phyloP scores from a whole-genome alignment of 2,888 invertebrate genomes.

The Drosophila picticornis region DNA sequence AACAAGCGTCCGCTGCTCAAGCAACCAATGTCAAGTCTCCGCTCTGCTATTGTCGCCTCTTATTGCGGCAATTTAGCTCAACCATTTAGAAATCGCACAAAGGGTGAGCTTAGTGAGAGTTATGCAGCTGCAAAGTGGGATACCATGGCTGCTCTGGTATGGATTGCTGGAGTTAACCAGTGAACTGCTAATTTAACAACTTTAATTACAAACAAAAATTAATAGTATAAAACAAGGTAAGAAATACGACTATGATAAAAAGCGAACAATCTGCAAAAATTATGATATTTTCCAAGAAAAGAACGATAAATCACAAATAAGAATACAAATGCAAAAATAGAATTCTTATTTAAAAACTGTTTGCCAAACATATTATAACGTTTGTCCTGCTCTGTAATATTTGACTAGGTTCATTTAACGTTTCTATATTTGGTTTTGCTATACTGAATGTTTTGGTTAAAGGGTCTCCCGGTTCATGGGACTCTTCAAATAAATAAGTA shows the following conservation, averaged over 20 bases:
- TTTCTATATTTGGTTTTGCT: background rate
- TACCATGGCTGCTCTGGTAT: background rate
- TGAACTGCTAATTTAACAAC: background rate
- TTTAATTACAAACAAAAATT: background rate
- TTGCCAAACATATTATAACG: background rate
- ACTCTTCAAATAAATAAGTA: background rate
- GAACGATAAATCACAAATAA: background rate
- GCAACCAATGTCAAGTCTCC: conserved; percentile 7
- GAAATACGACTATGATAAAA: background rate
- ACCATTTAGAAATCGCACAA: conserved; percentile 52
- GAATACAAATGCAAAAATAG: fast-evolving
- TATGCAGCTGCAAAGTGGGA: conserved; percentile 21
- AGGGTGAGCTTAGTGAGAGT: background rate
- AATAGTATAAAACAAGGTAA: background rate
- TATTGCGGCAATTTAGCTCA: conserved; percentile 32
- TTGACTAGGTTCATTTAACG: background rate
- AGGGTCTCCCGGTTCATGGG: background rate
- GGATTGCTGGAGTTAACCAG: conserved; percentile 3
- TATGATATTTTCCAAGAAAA: background rate
- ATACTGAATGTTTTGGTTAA: background rate
- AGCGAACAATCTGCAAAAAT: background rate
- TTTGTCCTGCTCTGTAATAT: background rate
- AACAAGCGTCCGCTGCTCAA: conserved; percentile 17
- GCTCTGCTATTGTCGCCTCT: background rate
- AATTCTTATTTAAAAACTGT: background rate